These are phyloP conservation scores for Drepanosiphum platanoidis DNA, from an alignment of 2,888 invertebrate genomes.

Conservation along the genomic window DNA sequence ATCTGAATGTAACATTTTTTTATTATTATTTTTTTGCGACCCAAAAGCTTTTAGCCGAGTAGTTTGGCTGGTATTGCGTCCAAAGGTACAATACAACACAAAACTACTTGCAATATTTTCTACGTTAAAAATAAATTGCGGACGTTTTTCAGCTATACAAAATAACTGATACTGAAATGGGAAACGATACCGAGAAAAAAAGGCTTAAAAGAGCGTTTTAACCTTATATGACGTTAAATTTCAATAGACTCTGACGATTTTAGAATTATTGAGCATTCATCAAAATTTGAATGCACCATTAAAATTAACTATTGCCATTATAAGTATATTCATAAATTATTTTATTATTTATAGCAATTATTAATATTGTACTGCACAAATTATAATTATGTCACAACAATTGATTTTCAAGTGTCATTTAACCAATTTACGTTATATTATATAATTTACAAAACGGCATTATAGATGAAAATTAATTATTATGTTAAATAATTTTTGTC, in stretches of 20 bases:
- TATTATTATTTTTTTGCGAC: not conserved
- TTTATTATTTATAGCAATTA: too few species aligned
- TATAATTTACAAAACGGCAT: not conserved
- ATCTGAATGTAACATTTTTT: constrained; percentile 3
- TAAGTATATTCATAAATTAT: not conserved
- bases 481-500: not conserved
- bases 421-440: not conserved
- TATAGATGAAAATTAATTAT: not conserved
- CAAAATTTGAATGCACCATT: not conserved
- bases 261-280: not conserved
- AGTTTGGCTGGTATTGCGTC: not conserved
- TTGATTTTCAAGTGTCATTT: not conserved
- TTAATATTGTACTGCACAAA: not conserved
- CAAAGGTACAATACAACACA: constrained; percentile 13
- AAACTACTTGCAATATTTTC: not conserved
- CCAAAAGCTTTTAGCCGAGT: constrained; percentile 18
- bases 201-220: not conserved
- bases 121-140: not conserved
- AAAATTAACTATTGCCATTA: not conserved
- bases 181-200: not conserved
- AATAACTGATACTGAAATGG: not conserved
- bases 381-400: not conserved
- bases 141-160: not conserved
- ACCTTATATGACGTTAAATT: not conserved
- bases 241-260: not conserved